These are phyloP conservation scores for Oscheius myriophilus DNA, from an alignment of 2,888 invertebrate genomes.

Conservation along the genomic window DNA sequence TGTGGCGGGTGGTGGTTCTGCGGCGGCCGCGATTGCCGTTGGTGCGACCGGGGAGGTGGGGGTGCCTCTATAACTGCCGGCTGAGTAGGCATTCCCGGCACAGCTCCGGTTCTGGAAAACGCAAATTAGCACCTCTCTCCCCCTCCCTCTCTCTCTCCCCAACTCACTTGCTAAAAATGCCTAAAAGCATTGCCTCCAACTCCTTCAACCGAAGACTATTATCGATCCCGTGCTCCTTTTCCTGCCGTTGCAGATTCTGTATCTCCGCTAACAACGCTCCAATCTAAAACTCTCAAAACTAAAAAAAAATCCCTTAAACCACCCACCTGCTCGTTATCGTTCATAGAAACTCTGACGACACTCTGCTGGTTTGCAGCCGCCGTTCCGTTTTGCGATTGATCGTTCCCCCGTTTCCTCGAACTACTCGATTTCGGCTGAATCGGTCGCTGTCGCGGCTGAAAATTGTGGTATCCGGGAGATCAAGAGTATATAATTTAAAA, in stretches of 20 bases:
- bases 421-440: constrained; percentile 16
- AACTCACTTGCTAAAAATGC: constrained; percentile 7
- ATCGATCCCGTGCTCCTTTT: constrained; percentile 3
- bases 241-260: background rate
- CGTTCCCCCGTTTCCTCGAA: background rate
- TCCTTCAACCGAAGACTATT: background rate
- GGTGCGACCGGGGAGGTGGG: background rate
- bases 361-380: too few species aligned
- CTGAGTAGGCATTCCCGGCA: background rate
- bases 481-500: too few species aligned
- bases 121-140: too few species aligned
- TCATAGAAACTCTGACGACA: too few species aligned
- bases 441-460: constrained; percentile 10
- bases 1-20: constrained; percentile 5
- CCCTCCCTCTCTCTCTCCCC: too few species aligned
- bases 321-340: too few species aligned
- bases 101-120: too few species aligned
- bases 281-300: background rate
- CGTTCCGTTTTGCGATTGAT: too few species aligned
- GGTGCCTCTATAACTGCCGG: background rate
- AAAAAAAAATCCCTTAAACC: too few species aligned
- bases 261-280: background rate
- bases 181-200: background rate
- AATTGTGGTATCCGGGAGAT: too few species aligned
- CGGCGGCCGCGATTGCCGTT: constrained; percentile 1